These are phyloP conservation scores for Mya arenaria DNA, from an alignment of 1,140 invertebrate species.

Conservation along the genomic window DNA sequence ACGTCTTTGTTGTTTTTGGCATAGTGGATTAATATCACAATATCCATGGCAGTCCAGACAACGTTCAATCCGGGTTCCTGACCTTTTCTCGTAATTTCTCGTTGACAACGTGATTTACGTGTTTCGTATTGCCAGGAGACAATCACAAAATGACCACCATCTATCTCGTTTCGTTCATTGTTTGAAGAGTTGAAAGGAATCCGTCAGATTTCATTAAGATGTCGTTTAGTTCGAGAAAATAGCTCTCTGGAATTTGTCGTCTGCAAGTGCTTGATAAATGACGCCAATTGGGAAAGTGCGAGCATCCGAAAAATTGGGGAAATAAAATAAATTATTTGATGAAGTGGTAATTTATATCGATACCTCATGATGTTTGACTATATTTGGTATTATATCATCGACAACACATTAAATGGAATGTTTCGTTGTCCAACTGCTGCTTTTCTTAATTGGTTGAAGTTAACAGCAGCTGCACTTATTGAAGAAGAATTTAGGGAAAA, in stretches of 20 bases:
- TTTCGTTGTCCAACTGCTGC: too few relatives aligned
- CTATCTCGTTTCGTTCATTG: constrained; percentile 48
- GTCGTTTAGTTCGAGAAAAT: background rate
- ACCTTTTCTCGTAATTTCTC: background rate
- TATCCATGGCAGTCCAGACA: too few relatives aligned
- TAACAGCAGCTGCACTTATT: too few relatives aligned
- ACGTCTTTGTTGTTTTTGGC: too few relatives aligned
- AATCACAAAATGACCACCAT: constrained; percentile 38
- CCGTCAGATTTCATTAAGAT: constrained; percentile 52
- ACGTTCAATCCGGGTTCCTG: background rate
- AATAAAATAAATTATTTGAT: background rate
- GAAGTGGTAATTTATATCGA: too few relatives aligned
- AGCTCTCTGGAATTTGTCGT: constrained; percentile 44
- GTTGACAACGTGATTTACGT: constrained; percentile 53
- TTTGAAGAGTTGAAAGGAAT: constrained; percentile 22
- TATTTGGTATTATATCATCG: too few relatives aligned
- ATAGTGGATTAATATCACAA: too few relatives aligned
- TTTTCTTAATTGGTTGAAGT: too few relatives aligned
- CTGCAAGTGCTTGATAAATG: constrained; percentile 42
- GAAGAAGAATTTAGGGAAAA: too few relatives aligned
- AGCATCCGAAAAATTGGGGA: background rate
- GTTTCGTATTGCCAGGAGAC: constrained; percentile 19
- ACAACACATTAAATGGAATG: too few relatives aligned
- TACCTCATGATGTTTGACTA: too few relatives aligned
- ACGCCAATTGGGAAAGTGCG: background rate